These are phyloP conservation scores for Cryptotis parvus DNA, from an alignment of 2,113 vertebrate genomes.

Conservation along the genomic window DNA sequence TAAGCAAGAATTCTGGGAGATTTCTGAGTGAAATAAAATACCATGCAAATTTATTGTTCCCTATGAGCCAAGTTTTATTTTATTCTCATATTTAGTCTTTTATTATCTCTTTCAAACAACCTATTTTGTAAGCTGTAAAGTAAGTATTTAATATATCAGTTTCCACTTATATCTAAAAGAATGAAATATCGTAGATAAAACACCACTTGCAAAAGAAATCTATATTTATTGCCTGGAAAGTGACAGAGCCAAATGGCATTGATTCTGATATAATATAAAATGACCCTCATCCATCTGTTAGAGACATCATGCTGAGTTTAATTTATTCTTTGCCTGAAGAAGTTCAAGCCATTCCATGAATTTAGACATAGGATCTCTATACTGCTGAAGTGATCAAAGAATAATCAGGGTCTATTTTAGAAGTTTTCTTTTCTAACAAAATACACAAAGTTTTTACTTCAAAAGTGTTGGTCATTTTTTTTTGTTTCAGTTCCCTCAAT, in stretches of 20 bases:
- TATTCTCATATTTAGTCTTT: background rate
- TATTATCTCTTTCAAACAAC: background rate
- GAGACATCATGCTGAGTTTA: background rate
- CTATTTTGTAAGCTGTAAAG: slow-evolving; percentile 41
- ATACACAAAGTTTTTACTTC: slow-evolving; percentile 16
- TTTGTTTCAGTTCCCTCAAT: slow-evolving; percentile 26
- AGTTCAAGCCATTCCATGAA: background rate
- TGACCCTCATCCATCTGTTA: background rate
- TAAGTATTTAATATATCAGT: slow-evolving; percentile 41
- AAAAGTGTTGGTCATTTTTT: slow-evolving; percentile 18
- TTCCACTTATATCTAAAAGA: slow-evolving; percentile 60
- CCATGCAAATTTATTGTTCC: background rate
- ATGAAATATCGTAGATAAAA: slow-evolving; percentile 53
- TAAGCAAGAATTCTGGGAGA: background rate
- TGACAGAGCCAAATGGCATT: background rate
- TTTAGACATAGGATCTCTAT: background rate
- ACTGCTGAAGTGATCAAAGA: background rate
- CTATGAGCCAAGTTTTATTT: background rate
- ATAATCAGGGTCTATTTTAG: background rate
- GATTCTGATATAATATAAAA: slow-evolving; percentile 48
- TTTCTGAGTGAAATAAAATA: slow-evolving; percentile 29
- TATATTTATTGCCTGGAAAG: slow-evolving; percentile 62
- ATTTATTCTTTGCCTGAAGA: background rate
- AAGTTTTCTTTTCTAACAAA: background rate
- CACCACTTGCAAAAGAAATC: slow-evolving; percentile 23